These are phyloP conservation scores for Lophochroa leadbeateri DNA, from an alignment of 2,113 vertebrate genomes.

Conservation along the genomic window DNA sequence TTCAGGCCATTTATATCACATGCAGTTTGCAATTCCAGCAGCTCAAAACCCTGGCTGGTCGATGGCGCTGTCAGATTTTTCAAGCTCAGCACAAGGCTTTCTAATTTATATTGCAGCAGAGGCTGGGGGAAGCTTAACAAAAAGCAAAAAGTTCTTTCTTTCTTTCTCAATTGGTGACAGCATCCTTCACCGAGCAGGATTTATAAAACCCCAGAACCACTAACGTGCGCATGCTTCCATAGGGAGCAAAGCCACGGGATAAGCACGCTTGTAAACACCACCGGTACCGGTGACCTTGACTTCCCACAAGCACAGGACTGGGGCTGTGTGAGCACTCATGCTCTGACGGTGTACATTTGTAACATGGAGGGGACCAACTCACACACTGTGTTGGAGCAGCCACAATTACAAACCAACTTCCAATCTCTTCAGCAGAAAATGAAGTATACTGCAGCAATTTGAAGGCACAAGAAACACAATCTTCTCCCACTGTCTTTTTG, in stretches of 20 bases:
- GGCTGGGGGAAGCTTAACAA: background rate
- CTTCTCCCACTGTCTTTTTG: background rate
- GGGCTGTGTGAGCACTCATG: background rate
- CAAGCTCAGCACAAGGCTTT: background rate
- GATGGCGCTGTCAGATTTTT: background rate
- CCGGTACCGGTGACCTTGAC: background rate
- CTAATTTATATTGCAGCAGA: background rate
- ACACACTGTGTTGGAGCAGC: accelerated
- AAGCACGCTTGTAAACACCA: background rate
- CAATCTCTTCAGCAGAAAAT: accelerated
- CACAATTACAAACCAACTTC: background rate
- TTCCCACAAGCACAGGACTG: accelerated
- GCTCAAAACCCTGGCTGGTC: background rate
- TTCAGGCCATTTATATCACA: slow-evolving; percentile 28
- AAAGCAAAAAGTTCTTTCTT: background rate
- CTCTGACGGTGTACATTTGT: background rate
- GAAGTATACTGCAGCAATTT: background rate
- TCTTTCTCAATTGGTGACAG: background rate
- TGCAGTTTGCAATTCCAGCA: slow-evolving; percentile 7
- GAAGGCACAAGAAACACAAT: background rate
- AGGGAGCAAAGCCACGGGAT: accelerated
- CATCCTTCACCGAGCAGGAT: background rate
- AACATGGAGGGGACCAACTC: background rate
- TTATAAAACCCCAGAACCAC: background rate
- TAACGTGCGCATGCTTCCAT: accelerated